Conservation (phyloP, 2,113 vertebrate species). For the Dipodomys ordii region DNA sequence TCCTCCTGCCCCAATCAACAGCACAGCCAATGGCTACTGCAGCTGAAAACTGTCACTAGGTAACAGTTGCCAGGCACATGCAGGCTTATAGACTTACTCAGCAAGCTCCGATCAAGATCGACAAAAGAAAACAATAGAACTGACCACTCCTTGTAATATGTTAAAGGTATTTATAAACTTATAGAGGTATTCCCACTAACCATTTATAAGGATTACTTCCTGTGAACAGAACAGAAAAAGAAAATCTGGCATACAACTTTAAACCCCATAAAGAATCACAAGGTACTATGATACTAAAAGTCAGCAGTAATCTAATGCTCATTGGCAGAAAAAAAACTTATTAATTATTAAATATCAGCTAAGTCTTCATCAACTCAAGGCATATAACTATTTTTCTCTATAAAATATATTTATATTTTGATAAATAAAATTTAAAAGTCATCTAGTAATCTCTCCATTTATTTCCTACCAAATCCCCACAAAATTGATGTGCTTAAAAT, state of each 20-base stretch:
- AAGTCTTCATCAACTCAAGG: slow-evolving; percentile 65
- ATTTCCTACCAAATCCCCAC: slow-evolving; percentile 27
- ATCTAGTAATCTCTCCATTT: slow-evolving; percentile 9
- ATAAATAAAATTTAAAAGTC: slow-evolving; percentile 59
- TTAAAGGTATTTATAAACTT: slow-evolving; percentile 55
- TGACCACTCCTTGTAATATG: slow-evolving; percentile 72
- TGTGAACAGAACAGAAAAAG: slow-evolving; percentile 3
- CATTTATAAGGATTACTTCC: slow-evolving; percentile 51
- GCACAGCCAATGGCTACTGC: slow-evolving; percentile 89
- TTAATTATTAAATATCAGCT: slow-evolving; percentile 84
- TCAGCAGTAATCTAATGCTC: slow-evolving; percentile 84
- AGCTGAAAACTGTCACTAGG: slow-evolving; percentile 89
- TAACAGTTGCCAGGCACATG: slow-evolving; percentile 92
- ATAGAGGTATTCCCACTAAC: slow-evolving; percentile 29
- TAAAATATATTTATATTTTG: slow-evolving; percentile 60
- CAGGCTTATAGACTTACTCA: slow-evolving; percentile 88
- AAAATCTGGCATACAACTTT: slow-evolving; percentile 58
- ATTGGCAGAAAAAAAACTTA: slow-evolving; percentile 71
- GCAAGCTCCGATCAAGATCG: slow-evolving; percentile 87
- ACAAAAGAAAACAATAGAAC: slow-evolving; percentile 85
- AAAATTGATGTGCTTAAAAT: slow-evolving; percentile 3
- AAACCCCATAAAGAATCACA: slow-evolving; percentile 65
- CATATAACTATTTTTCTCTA: slow-evolving; percentile 60
- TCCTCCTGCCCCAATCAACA: slow-evolving; percentile 86
- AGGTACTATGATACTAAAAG: slow-evolving; percentile 75